A percentile compares a stretch with the other conserved stretches of the same genome.
Evolutionary conservation across 2,888 invertebrate species (phyloP).

Genomic region (Diadegma fenestrale): DNA sequence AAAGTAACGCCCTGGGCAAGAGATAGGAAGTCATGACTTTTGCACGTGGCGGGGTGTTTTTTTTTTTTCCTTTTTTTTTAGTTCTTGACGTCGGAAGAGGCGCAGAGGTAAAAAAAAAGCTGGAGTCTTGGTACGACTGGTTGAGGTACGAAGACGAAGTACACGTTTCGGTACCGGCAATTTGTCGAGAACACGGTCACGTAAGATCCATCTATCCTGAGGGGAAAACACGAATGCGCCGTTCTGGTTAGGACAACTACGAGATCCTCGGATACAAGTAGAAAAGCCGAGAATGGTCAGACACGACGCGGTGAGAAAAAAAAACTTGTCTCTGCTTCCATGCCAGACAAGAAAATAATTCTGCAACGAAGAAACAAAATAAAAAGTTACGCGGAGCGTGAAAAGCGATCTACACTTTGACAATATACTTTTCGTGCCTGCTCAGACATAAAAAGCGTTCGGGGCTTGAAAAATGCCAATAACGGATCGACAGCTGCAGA

Average conservation of each 20-base stretch:
- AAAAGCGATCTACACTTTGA: conserved; percentile 17
- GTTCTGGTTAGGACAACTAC: conserved; percentile 17
- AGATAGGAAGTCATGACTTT: conserved; percentile 4
- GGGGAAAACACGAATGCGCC: conserved; percentile 11
- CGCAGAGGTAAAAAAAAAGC: background rate
- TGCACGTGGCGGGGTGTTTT: conserved; percentile 1
- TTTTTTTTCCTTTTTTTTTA: background rate
- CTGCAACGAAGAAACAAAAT: conserved; percentile 2
- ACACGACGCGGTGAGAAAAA: background rate
- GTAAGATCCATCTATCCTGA: conserved; percentile 52
- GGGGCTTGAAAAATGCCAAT: conserved; percentile 1
- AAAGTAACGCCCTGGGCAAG: background rate
- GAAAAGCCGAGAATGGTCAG: conserved; percentile 1
- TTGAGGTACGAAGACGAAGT: conserved; percentile 58
- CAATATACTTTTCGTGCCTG: background rate
- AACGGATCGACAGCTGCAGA: conserved; percentile 17
- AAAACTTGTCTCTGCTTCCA: background rate
- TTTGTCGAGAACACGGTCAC: conserved; percentile 52
- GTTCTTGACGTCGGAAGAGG: background rate
- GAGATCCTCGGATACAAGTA: conserved; percentile 14
- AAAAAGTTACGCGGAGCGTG: background rate
- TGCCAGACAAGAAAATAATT: background rate
- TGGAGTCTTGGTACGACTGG: conserved; percentile 5
- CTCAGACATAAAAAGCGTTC: background rate
- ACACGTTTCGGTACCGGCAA: conserved; percentile 39